Percentiles rank a stretch among this genome's conserved stretches.
These are phyloP conservation scores for Sesia bembeciformis DNA, from an alignment of 2,888 invertebrate species.

Conservation along the genomic window DNA sequence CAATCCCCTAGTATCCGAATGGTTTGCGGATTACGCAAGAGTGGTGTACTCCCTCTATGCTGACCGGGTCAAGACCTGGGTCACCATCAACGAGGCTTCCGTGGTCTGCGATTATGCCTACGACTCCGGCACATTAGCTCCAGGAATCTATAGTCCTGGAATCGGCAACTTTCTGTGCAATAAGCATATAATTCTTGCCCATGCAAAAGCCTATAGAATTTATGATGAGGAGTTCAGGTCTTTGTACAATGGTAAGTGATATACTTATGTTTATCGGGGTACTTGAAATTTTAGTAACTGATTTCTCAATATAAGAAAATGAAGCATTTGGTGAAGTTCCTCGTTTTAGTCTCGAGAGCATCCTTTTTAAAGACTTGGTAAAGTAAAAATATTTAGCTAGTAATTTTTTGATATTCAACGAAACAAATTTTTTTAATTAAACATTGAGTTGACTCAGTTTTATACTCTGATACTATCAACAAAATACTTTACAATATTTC, in stretches of 20 bases:
- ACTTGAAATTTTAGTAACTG: too few relatives aligned
- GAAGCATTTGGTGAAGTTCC: too few relatives aligned
- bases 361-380: too few relatives aligned
- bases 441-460: too few relatives aligned
- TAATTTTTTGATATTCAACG: too few relatives aligned
- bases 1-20: conserved; percentile 75
- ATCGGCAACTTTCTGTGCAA: conserved; percentile 74
- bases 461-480: too few relatives aligned
- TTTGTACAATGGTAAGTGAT: conserved; percentile 50
- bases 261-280: too few relatives aligned
- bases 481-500: neutral
- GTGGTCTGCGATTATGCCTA: conserved; percentile 49
- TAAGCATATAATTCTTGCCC: conserved; percentile 79
- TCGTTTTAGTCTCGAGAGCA: too few relatives aligned
- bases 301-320: too few relatives aligned
- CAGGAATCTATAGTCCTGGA: conserved; percentile 36
- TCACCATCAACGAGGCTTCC: conserved; percentile 82
- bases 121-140: conserved; percentile 45
- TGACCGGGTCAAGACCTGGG: conserved; percentile 78
- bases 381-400: too few relatives aligned
- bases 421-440: too few relatives aligned
- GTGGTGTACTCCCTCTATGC: conserved; percentile 71
- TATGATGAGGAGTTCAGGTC: conserved; percentile 72
- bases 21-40: conserved; percentile 77
- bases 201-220: conserved; percentile 77